These are phyloP conservation scores for Cricetomys ansorgei DNA, from an alignment of 2,113 vertebrate genomes.

Conservation along the genomic window DNA sequence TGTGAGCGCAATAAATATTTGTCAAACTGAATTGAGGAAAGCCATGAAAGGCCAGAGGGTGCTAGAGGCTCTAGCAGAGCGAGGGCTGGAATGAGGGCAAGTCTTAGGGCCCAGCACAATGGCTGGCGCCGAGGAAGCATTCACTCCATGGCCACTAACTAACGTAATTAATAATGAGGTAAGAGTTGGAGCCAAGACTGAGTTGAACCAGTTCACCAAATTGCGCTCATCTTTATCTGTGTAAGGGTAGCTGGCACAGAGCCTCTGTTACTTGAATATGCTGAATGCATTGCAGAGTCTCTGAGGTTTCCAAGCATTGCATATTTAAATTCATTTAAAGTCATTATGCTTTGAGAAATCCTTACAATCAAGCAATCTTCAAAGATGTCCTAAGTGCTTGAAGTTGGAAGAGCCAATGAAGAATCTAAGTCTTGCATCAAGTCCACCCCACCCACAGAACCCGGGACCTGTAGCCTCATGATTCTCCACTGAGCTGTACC, in stretches of 20 bases:
- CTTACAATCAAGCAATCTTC: not conserved
- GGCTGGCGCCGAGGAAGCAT: not conserved
- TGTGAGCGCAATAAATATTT: not conserved
- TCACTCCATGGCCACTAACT: not conserved
- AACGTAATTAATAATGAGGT: not conserved
- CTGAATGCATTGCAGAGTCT: not conserved
- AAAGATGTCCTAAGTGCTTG: not conserved
- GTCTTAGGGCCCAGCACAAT: not conserved
- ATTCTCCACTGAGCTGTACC: not conserved
- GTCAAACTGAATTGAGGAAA: not conserved
- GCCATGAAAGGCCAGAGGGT: not conserved
- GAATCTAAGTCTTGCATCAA: not conserved
- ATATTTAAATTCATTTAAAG: not conserved
- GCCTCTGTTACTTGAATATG: not conserved
- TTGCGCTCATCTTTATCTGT: not conserved
- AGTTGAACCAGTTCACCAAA: not conserved
- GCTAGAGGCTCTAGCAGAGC: not conserved
- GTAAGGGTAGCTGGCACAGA: not conserved
- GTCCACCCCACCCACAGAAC: not conserved
- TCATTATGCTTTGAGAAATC: slow-evolving; percentile 30
- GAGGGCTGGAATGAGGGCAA: not conserved
- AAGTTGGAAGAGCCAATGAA: not conserved
- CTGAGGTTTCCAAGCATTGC: not conserved
- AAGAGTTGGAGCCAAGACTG: not conserved
- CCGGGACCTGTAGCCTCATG: not conserved